phyloP scores from a whole-genome alignment of 2,113 vertebrate genomes.

The Tragelaphus buxtoni region DNA sequence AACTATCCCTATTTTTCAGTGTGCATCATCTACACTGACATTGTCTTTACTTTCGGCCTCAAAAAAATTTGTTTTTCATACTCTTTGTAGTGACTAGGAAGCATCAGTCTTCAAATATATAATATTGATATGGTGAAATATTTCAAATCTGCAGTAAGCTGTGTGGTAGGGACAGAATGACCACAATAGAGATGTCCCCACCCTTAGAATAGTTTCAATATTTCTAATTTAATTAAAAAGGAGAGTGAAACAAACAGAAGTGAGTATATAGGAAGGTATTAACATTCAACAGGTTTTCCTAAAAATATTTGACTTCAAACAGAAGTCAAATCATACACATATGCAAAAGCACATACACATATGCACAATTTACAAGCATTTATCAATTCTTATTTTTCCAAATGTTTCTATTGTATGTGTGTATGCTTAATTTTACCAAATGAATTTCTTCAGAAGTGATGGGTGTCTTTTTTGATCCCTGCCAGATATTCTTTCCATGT shows the following conservation, averaged over 20 bases:
- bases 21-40: background rate
- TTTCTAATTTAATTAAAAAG: background rate
- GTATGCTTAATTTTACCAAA: background rate
- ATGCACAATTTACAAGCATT: background rate
- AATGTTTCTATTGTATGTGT: rapidly evolving
- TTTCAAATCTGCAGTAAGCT: background rate
- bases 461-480: background rate
- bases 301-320: too few species aligned
- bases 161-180: background rate
- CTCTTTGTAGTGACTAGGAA: background rate
- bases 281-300: too few species aligned
- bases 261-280: background rate
- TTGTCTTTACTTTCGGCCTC: background rate
- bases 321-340: background rate
- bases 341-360: background rate
- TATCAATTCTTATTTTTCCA: background rate
- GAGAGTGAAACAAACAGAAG: background rate
- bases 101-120: background rate
- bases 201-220: background rate
- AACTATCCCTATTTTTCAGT: background rate
- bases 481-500: background rate
- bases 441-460: background rate
- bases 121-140: background rate
- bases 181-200: background rate
- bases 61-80: background rate